These are phyloP conservation scores for Epistrophe eligans DNA, from an alignment of 2,888 invertebrate genomes.

Conservation along the genomic window DNA sequence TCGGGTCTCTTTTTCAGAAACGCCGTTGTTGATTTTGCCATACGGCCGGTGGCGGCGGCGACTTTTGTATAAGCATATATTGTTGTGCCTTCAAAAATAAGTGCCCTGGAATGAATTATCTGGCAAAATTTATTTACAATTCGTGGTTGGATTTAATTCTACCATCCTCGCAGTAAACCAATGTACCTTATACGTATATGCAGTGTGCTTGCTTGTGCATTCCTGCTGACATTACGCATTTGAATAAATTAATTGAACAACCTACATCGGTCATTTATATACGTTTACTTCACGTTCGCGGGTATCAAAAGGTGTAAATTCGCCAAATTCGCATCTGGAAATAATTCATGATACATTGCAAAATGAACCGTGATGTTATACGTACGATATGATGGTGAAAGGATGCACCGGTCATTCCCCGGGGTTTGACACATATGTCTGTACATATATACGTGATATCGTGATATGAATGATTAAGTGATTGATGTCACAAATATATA, in stretches of 20 bases:
- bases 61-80: neutral
- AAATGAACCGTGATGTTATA: conserved; percentile 24
- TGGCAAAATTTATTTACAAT: conserved; percentile 55
- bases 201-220: neutral
- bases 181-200: neutral
- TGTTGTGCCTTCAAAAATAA: conserved; percentile 26
- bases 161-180: neutral
- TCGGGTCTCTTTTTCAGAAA: neutral
- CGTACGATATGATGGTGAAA: neutral
- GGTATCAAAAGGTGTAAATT: conserved; percentile 62
- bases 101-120: conserved; percentile 62
- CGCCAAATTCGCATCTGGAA: conserved; percentile 62
- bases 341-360: conserved; percentile 69
- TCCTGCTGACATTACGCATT: conserved; percentile 38
- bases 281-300: conserved; percentile 9
- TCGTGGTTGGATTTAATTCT: conserved; percentile 45
- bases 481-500: conserved; percentile 34
- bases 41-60: neutral
- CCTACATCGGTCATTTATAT: conserved; percentile 45
- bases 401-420: conserved; percentile 15
- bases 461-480: conserved; percentile 73
- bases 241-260: conserved; percentile 65
- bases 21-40: neutral
- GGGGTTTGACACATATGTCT: conserved; percentile 39
- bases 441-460: neutral